A percentile compares a stretch with the other conserved stretches of the same genome.
Evolutionary conservation across 2,888 invertebrate species (phyloP).

Genomic region (Parochlus steinenii): DNA sequence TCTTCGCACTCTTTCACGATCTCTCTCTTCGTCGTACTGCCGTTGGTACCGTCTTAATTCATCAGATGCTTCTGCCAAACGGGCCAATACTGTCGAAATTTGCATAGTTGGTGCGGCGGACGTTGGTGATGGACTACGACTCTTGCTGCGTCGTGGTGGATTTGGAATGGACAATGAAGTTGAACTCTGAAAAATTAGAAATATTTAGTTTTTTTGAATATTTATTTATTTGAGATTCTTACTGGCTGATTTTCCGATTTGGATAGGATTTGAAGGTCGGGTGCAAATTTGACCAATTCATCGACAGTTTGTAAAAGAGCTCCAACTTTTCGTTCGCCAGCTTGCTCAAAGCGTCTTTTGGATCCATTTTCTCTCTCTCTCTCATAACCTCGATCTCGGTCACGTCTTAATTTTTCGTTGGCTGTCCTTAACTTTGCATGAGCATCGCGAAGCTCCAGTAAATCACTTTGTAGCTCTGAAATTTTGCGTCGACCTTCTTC

Average conservation of each 20-base stretch:
- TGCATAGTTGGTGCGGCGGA: conserved; percentile 18
- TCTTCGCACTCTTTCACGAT: conserved; percentile 31
- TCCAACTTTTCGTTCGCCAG: conserved; percentile 56
- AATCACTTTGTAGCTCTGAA: conserved; percentile 68
- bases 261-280: conserved; percentile 41
- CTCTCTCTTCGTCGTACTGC: conserved; percentile 34
- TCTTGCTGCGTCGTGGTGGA: conserved; percentile 20
- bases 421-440: conserved; percentile 82
- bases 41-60: conserved; percentile 41
- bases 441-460: conserved; percentile 75
- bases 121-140: conserved; percentile 23
- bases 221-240: background rate
- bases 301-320: conserved; percentile 62
- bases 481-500: conserved; percentile 77
- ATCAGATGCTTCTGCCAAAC: conserved; percentile 53
- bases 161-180: conserved; percentile 19
- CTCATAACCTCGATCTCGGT: conserved; percentile 73
- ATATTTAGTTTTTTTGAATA: background rate
- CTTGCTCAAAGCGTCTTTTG: conserved; percentile 39
- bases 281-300: conserved; percentile 58
- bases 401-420: conserved; percentile 75
- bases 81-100: conserved; percentile 32
- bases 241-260: conserved; percentile 24
- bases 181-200: background rate
- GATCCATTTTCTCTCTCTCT: conserved; percentile 48